Evolutionary conservation across 2,888 invertebrate species (phyloP).

Genomic region (Cerastis leucographa): DNA sequence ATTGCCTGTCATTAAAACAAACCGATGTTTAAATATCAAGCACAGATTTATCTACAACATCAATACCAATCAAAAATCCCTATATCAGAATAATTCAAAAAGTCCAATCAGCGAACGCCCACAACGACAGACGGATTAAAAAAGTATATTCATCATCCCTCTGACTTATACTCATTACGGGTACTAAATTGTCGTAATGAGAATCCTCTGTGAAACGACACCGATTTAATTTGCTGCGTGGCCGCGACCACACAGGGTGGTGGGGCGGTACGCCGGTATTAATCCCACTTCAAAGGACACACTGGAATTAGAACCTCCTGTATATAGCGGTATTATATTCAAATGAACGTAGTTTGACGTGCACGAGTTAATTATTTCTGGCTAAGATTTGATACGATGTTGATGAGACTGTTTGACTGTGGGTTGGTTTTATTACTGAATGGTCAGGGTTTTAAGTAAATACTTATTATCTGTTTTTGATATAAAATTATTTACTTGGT

Average conservation of each 20-base stretch:
- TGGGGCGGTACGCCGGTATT: constrained; percentile 74
- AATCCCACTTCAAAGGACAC: constrained; percentile 89
- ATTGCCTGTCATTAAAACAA: neutral
- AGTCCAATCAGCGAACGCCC: constrained; percentile 39
- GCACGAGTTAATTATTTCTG: constrained; percentile 74
- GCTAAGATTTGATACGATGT: constrained; percentile 12
- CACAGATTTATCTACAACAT: neutral
- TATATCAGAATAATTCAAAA: constrained; percentile 40
- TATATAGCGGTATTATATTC: constrained; percentile 72
- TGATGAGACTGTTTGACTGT: constrained; percentile 1
- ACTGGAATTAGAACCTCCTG: constrained; percentile 81
- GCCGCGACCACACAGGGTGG: constrained; percentile 74
- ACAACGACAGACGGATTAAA: constrained; percentile 31
- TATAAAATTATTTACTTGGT: neutral
- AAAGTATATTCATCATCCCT: constrained; percentile 60
- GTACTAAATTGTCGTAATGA: constrained; percentile 83
- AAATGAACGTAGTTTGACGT: constrained; percentile 74
- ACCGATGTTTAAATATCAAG: neutral
- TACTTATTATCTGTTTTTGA: neutral
- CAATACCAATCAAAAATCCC: constrained; percentile 19
- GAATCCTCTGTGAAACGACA: constrained; percentile 80
- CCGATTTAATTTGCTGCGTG: constrained; percentile 85
- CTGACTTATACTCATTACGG: constrained; percentile 73
- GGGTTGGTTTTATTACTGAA: neutral
- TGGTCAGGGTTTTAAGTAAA: neutral